These are phyloP conservation scores for Plotosus lineatus DNA, from an alignment of 2,113 vertebrate genomes.

Conservation along the genomic window DNA sequence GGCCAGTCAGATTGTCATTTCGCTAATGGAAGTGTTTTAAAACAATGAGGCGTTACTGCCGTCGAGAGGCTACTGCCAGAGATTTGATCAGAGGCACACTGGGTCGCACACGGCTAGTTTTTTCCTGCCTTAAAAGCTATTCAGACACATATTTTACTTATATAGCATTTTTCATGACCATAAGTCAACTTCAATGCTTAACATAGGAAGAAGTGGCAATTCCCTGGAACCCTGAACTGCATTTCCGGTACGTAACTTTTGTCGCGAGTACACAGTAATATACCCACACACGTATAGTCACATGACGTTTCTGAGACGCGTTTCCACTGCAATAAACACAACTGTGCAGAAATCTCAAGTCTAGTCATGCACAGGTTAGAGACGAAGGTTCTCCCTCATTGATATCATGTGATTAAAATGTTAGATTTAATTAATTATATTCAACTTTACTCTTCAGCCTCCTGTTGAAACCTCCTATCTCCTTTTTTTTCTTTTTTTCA, in stretches of 20 bases:
- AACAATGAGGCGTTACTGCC: conserved; percentile 33
- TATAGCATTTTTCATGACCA: background rate
- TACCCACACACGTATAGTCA: background rate
- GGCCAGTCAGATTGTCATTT: conserved; percentile 36
- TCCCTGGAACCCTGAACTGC: no score
- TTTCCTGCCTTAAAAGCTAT: background rate
- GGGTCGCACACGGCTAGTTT: conserved; percentile 20
- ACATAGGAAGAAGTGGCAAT: background rate
- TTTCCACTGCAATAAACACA: background rate
- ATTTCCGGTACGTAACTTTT: background rate
- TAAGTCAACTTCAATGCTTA: background rate
- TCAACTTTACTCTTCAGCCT: no score
- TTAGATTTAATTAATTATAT: no score
- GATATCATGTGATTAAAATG: no score
- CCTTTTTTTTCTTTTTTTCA: no score
- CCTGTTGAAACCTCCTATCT: no score
- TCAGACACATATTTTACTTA: background rate
- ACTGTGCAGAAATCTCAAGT: conserved; percentile 1
- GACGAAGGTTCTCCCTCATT: background rate
- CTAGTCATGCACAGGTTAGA: background rate
- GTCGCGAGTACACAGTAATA: background rate
- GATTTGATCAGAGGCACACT: conserved; percentile 27
- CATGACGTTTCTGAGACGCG: background rate
- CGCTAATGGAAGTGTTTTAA: conserved; percentile 40
- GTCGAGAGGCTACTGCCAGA: conserved; percentile 23